Evolutionary conservation across 2,797 vertebrate genomes (phyloP).

Genomic region (Pseudotriccus pelzelni): DNA sequence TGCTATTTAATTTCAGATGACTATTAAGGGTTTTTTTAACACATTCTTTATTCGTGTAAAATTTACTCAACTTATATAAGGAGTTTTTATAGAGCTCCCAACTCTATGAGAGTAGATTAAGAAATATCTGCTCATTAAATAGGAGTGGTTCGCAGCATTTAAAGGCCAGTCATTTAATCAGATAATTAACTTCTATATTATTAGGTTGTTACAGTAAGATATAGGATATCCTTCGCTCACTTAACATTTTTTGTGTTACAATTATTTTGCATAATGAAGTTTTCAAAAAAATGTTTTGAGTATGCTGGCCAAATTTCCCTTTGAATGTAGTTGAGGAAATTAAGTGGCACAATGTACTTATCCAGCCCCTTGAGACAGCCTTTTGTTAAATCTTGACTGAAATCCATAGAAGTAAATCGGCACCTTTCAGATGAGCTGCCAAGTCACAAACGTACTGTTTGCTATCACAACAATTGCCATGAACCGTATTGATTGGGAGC

Average conservation of each 20-base stretch:
- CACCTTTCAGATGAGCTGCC: conserved; percentile 71
- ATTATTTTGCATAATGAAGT: not conserved
- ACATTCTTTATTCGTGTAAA: not conserved
- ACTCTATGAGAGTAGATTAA: not conserved
- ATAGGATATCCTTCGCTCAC: not conserved
- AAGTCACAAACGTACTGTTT: conserved; percentile 71
- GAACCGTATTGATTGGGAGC: conserved; percentile 60
- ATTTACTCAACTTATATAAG: not conserved
- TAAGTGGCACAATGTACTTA: conserved; percentile 50
- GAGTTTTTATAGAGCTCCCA: not conserved
- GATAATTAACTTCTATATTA: not conserved
- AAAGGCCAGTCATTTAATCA: not conserved
- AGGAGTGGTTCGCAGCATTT: not conserved
- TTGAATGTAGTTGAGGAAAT: conserved; percentile 27
- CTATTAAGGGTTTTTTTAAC: not conserved
- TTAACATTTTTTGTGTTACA: not conserved
- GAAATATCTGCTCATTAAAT: not conserved
- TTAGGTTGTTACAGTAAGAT: not conserved
- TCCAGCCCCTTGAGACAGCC: conserved; percentile 18
- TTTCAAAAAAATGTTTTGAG: not conserved
- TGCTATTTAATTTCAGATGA: not conserved
- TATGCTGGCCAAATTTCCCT: not conserved
- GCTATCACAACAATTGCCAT: conserved; percentile 67
- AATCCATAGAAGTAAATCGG: conserved; percentile 54
- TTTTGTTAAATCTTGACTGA: conserved; percentile 66